Conservation (phyloP, 2,113 vertebrate genomes). For the Archocentrus centrarchus region DNA sequence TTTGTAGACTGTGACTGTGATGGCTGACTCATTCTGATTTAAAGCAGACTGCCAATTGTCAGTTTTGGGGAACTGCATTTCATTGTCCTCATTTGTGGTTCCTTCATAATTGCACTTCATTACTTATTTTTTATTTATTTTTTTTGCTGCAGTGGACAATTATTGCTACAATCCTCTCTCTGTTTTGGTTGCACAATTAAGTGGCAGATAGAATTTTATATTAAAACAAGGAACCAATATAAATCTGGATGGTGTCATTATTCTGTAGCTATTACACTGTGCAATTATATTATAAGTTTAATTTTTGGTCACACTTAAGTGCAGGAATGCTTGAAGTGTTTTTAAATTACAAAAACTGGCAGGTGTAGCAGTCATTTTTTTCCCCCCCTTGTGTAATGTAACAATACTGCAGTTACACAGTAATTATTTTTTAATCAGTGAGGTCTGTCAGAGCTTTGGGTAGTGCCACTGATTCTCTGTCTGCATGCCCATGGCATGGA, state of each 20-base stretch:
- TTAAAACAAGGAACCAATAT: neutral
- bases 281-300: neutral
- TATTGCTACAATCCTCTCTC: neutral
- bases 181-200: neutral
- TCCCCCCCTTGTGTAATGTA: neutral
- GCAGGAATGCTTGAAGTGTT: neutral
- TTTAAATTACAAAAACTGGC: neutral
- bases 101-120: neutral
- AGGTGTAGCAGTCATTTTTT: neutral
- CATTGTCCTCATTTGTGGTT: neutral
- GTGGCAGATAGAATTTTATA: neutral
- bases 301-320: neutral
- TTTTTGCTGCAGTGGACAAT: neutral
- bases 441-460: conserved; percentile 32
- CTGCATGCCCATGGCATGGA: conserved; percentile 43
- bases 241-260: neutral
- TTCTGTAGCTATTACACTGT: too few species aligned
- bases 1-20: neutral
- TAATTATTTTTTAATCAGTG: conserved; percentile 56
- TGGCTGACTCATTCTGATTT: neutral
- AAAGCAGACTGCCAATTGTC: neutral
- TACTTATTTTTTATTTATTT: neutral
- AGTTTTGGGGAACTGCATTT: neutral
- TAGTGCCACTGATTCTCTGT: conserved; percentile 33
- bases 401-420: conserved; percentile 34